These are phyloP conservation scores for Hypotaenidia okinawae DNA, from an alignment of 2,797 vertebrate genomes.

Conservation along the genomic window DNA sequence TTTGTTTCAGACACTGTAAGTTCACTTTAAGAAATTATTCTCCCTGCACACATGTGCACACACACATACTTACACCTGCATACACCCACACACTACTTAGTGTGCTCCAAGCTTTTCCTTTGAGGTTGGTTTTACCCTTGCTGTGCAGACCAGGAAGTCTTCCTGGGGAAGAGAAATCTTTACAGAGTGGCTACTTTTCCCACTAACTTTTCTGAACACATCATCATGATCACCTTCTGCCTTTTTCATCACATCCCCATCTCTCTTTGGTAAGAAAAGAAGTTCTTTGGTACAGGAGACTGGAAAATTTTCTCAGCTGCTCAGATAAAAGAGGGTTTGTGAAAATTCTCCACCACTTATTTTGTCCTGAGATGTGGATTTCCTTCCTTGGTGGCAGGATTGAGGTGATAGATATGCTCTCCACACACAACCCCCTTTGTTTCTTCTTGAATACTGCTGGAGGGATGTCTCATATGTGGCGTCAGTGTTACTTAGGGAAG, in stretches of 20 bases:
- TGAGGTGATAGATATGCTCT: background rate
- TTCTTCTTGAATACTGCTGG: background rate
- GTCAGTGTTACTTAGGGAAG: background rate
- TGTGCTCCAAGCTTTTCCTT: background rate
- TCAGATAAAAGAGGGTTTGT: background rate
- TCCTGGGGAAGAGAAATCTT: background rate
- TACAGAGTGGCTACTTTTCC: background rate
- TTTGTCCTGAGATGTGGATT: background rate
- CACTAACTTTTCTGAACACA: background rate
- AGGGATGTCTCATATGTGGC: background rate
- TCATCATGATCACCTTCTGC: background rate
- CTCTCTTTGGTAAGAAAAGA: background rate
- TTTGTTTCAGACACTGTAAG: constrained; percentile 13
- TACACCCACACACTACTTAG: background rate
- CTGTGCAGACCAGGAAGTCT: background rate
- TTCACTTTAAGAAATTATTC: constrained; percentile 62
- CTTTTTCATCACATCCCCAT: background rate
- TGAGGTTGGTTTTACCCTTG: background rate
- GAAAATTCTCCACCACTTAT: background rate
- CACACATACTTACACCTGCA: background rate
- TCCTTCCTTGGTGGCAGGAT: background rate
- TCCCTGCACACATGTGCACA: background rate
- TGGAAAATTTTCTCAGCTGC: background rate
- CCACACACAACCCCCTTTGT: background rate
- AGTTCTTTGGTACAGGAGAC: background rate